Base-by-base conservation (phyloP, 2,888 invertebrate species). In the Oscheius sp. region DNA sequence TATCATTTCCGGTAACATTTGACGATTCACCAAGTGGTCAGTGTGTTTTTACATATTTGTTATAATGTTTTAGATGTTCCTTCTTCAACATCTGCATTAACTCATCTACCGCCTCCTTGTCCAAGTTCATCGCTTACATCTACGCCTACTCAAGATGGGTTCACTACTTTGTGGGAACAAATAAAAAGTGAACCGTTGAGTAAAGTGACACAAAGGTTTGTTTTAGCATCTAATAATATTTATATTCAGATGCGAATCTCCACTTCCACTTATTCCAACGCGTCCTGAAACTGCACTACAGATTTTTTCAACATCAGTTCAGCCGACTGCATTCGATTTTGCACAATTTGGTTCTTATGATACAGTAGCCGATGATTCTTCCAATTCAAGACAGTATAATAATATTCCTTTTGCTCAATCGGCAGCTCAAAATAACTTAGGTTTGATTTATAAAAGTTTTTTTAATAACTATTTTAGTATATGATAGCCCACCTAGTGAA, bases 181-280 rank as follows among this genome's bases (percentile, higher is more conserved):
- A 63, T 68, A 17, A 62, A 63, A 30, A 47, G 32, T 33, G 59
- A 67, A 38, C 67, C 67, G 38, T 38, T 62, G 51, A 67, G 62
- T 28, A 51, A 38, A 17, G 49, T 67, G 14, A 36, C 47, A 6
- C 32, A 59, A 30, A 41, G 77, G n/a, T n/a, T n/a, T n/a, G n/a
- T n/a, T n/a, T n/a, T n/a, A n/a, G n/a, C n/a, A n/a, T n/a, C n/a
- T n/a, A n/a, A n/a, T n/a, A n/a, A n/a, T n/a, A n/a, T n/a, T n/a
- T n/a, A n/a, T n/a, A n/a, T n/a, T n/a, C n/a, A n/a, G n/a, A 54
- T 68, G 72, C 33, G 77, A 77, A 33, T 77, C 77, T 1, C 77
- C 77, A 3, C 75, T 72, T 33, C 77, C 77, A 5, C 45, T 75
- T 20, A 73, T 77, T 32, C 77, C 77, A 17, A 72, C 72, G 3